Base-by-base conservation (phyloP, 2,888 invertebrate species). In the Agonum fuliginosum region DNA sequence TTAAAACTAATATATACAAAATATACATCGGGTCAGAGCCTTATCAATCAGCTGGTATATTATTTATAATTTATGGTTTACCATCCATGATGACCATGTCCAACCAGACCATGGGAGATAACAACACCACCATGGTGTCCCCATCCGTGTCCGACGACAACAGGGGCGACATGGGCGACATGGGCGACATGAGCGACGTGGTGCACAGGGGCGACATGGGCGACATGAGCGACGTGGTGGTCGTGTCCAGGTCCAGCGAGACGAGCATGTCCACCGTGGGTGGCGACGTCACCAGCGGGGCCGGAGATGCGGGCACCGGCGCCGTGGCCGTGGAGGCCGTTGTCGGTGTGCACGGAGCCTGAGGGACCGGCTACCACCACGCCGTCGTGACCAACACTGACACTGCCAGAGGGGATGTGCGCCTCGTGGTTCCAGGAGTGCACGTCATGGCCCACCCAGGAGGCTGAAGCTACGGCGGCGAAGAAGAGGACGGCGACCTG, bases 61-160 rank as follows among this genome's bases (percentile, higher is more conserved):
- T n/a, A n/a, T n/a, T n/a, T n/a, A n/a, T n/a, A n/a, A n/a, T n/a
- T n/a, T n/a, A n/a, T n/a, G 5, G 20, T 48, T 75, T 48, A 75
- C 75, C 75, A 75, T 46, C 75, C 75, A 75, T 75, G 75, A 67
- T 75, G 75, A 65, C 78, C 80, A 69, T 70, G 78, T 37, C 74
- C 80, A 62, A 78, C 80, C n/a, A 80, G 43, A 71, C 80, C 81
- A 79, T 79, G 80, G 12, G 62, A 46, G 48, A 54, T 41, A 22
- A 14, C 62, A 54, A 70, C 80, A 34, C n/a, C n/a, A n/a, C n/a
- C n/a, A n/a, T n/a, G 19, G 34, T 48, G 62, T 43, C 58, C 58
- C 46, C 74, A 48, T 24, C 22, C 8, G 3, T 22, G 24, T 30
- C 27, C 27, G 22, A 24, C 37, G 34, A 27, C 34, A 4, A 24